Evolutionary conservation across 1,140 invertebrate genomes (phyloP).

Genomic region (Zaprionus ghesquierei): DNA sequence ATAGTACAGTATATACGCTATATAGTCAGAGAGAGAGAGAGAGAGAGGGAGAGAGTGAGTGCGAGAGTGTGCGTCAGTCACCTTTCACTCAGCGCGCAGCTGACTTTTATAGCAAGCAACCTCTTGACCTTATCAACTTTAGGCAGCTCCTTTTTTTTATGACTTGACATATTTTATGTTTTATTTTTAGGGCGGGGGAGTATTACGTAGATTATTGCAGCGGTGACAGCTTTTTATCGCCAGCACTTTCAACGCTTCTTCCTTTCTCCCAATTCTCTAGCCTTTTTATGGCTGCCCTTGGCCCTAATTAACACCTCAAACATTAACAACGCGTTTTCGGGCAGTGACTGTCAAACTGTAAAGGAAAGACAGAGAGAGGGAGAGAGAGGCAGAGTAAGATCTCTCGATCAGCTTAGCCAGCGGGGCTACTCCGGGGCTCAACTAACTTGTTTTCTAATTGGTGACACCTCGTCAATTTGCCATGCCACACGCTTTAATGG

Average conservation of each 20-base stretch:
- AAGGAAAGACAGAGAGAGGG: background rate
- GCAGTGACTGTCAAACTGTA: slow-evolving; percentile 62
- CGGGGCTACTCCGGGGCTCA: slow-evolving; percentile 18
- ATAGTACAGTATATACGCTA: background rate
- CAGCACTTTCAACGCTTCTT: slow-evolving; percentile 67
- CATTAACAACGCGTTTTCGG: slow-evolving; percentile 66
- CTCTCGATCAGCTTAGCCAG: slow-evolving; percentile 34
- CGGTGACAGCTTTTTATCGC: slow-evolving; percentile 76
- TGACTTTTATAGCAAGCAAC: slow-evolving; percentile 64
- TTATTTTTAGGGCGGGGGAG: too few relatives aligned
- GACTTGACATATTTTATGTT: too few relatives aligned
- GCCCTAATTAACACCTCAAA: slow-evolving; percentile 73
- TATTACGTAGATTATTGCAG: background rate
- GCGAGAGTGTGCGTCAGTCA: slow-evolving; percentile 37
- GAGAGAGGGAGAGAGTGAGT: too few relatives aligned
- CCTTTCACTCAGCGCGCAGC: slow-evolving; percentile 41
- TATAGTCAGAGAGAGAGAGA: too few relatives aligned
- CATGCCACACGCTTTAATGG: slow-evolving; percentile 75
- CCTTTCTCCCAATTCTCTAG: too few relatives aligned
- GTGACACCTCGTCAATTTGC: slow-evolving; percentile 78
- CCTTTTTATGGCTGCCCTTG: slow-evolving; percentile 59
- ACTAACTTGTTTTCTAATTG: slow-evolving; percentile 77
- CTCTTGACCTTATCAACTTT: slow-evolving; percentile 79
- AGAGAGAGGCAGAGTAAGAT: slow-evolving; percentile 11
- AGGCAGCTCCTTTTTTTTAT: slow-evolving; percentile 59